These are phyloP conservation scores for Aquatica leii DNA, from an alignment of 2,888 invertebrate genomes.

Conservation along the genomic window DNA sequence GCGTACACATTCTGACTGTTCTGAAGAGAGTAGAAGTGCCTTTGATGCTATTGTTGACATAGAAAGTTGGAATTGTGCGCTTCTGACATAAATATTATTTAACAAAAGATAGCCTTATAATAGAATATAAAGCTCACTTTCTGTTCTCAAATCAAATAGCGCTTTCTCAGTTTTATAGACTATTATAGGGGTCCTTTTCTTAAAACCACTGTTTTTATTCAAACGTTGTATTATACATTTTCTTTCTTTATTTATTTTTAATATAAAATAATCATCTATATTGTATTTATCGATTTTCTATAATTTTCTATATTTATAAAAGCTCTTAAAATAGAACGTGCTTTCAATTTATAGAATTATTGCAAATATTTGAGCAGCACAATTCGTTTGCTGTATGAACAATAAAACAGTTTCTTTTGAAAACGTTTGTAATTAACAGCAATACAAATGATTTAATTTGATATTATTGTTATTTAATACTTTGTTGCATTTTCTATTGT, in stretches of 20 bases:
- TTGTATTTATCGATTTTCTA: neutral
- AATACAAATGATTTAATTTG: no score
- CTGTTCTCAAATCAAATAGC: slow-evolving; percentile 38
- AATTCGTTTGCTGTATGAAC: no score
- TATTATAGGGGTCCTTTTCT: slow-evolving; percentile 32
- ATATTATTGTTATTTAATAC: no score
- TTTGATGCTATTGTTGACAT: slow-evolving; percentile 55
- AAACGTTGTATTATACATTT: no score
- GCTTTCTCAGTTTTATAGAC: slow-evolving; percentile 37
- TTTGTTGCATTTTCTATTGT: no score
- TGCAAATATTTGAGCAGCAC: neutral
- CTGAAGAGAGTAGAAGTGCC: slow-evolving; percentile 48
- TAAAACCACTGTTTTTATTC: slow-evolving; percentile 14
- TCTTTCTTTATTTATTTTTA: no score
- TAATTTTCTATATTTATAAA: neutral
- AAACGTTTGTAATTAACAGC: no score
- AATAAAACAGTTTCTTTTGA: no score
- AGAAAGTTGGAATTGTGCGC: slow-evolving; percentile 55
- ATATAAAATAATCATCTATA: no score
- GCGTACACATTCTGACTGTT: slow-evolving; percentile 45
- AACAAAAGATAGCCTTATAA: slow-evolving; percentile 54
- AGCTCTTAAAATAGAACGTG: neutral
- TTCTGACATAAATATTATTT: slow-evolving; percentile 57
- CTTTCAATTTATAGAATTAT: neutral
- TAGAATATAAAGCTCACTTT: slow-evolving; percentile 51